phyloP scores from a whole-genome alignment of 2,113 vertebrate genomes.

The Rafetus swinhoei region DNA sequence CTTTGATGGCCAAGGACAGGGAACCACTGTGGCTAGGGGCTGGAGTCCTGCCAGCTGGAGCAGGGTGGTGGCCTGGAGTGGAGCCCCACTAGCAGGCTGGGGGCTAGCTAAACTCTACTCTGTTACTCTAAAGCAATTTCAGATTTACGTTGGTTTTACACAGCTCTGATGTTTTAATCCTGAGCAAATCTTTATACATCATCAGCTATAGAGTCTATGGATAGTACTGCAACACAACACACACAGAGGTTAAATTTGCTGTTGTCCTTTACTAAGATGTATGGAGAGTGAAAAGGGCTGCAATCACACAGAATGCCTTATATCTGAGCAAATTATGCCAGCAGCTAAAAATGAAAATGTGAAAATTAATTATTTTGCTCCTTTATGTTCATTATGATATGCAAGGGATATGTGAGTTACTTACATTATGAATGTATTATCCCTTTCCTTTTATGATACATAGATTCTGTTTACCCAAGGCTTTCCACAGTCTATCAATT shows the following conservation, averaged over 20 bases:
- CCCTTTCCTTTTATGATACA: neutral
- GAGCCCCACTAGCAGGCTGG: too few relatives aligned
- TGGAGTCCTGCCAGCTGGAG: too few relatives aligned
- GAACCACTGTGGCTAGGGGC: too few relatives aligned
- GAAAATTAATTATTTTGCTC: neutral
- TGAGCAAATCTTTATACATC: neutral
- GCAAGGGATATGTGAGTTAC: neutral
- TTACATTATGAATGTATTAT: neutral
- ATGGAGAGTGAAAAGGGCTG: neutral
- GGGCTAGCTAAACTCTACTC: conserved; percentile 24
- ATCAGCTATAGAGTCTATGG: neutral
- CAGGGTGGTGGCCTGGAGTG: too few relatives aligned
- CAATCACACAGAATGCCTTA: neutral
- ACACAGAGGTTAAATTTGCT: neutral
- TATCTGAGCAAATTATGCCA: neutral
- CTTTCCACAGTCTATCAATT: neutral
- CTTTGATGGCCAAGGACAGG: too few relatives aligned
- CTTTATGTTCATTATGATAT: neutral
- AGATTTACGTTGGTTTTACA: neutral
- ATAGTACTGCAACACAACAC: neutral
- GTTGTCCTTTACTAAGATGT: neutral
- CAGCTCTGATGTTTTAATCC: neutral
- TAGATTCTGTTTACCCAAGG: neutral
- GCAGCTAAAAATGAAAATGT: neutral
- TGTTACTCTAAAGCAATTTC: neutral